Percentiles rank a stretch among this genome's conserved stretches.
These are phyloP conservation scores for Hirtodrosophila duncani DNA, from an alignment of 2,888 invertebrate genomes.

Conservation along the genomic window DNA sequence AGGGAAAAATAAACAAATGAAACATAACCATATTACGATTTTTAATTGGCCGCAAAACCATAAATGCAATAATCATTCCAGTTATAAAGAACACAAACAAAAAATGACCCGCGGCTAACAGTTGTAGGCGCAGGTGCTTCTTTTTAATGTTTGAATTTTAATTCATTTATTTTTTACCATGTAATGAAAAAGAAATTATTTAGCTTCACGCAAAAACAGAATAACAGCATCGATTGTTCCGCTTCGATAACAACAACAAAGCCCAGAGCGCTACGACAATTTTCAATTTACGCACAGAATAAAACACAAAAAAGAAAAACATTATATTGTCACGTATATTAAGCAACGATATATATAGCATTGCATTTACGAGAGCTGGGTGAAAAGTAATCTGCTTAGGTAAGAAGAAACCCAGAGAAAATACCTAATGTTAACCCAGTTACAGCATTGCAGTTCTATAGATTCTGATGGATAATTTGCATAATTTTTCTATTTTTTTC, in stretches of 20 bases:
- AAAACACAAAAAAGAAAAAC: constrained; percentile 14
- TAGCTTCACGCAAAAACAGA: constrained; percentile 30
- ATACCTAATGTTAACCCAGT: neutral
- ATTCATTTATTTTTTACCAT: constrained; percentile 6
- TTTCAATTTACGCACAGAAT: constrained; percentile 9
- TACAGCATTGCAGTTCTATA: too few relatives aligned
- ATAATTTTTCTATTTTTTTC: constrained; percentile 4
- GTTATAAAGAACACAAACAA: constrained; percentile 13
- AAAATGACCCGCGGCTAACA: constrained; percentile 13
- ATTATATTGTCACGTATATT: constrained; percentile 8
- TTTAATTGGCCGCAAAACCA: constrained; percentile 17
- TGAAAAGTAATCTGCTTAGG: neutral
- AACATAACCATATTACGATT: neutral
- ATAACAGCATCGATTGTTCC: too few relatives aligned
- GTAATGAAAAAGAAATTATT: constrained; percentile 20
- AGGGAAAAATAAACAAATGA: too few relatives aligned
- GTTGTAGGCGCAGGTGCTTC: too few relatives aligned
- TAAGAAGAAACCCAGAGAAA: constrained; percentile 2
- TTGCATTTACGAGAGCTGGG: too few relatives aligned
- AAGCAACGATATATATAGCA: too few relatives aligned
- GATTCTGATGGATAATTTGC: too few relatives aligned
- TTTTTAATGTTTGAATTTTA: constrained; percentile 10
- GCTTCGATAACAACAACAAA: constrained; percentile 30
- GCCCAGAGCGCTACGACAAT: constrained; percentile 21
- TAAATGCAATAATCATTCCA: constrained; percentile 36